Percentiles rank a stretch among this genome's conserved stretches.
Evolutionary conservation across 2,888 invertebrate species (phyloP).

Genomic region (Anthoptus insignis): DNA sequence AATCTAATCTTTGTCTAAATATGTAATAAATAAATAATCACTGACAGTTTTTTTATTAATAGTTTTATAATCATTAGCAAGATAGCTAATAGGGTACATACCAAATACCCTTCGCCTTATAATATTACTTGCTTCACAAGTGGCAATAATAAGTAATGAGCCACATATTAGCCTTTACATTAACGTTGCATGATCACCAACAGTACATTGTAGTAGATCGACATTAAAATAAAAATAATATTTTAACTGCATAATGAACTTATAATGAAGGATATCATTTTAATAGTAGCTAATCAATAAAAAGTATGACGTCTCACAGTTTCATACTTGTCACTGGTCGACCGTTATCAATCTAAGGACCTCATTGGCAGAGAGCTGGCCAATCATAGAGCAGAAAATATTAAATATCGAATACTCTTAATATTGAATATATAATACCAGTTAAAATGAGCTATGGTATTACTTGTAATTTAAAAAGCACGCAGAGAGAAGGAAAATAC

Average conservation of each 20-base stretch:
- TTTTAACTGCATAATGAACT: constrained; percentile 8
- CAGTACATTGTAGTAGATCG: not conserved
- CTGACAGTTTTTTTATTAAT: no score
- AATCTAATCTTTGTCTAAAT: no score
- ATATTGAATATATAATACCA: constrained; percentile 28
- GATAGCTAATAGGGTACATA: no score
- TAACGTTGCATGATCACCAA: not conserved
- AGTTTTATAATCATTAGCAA: no score
- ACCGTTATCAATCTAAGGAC: constrained; percentile 65
- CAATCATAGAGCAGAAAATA: constrained; percentile 64
- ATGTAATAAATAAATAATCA: no score
- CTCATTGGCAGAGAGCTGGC: constrained; percentile 68
- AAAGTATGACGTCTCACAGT: constrained; percentile 60
- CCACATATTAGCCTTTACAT: constrained; percentile 2
- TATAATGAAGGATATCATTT: constrained; percentile 8
- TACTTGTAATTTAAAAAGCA: constrained; percentile 11
- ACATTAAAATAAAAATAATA: constrained; percentile 18
- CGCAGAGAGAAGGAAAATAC: not conserved
- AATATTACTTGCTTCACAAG: no score
- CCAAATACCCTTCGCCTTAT: no score
- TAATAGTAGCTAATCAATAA: constrained; percentile 46
- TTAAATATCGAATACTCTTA: constrained; percentile 55
- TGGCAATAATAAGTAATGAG: constrained; percentile 14
- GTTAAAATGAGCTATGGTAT: constrained; percentile 10
- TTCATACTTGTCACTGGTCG: constrained; percentile 55